Percentiles rank a stretch among this genome's conserved stretches.
Evolutionary conservation across 2,113 vertebrate species (phyloP).

Genomic region (cat (Felis catus)): F.catus_Fca126_mat1.0 CM031420.1:14730001-14730500

Average conservation of each 20-base stretch:
- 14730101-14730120: neutral
- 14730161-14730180: neutral
- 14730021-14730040: neutral
- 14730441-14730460: neutral
- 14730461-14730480: neutral
- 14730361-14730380: neutral
- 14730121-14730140: neutral
- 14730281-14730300: neutral
- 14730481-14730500: neutral
- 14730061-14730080: neutral
- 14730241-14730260: neutral
- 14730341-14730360: neutral
- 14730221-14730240: neutral
- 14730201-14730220: neutral
- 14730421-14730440: neutral
- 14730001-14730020: neutral
- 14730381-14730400: neutral
- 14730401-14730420: neutral
- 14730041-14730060: neutral
- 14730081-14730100: neutral
- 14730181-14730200: neutral
- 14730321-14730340: neutral
- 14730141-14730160: neutral
- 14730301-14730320: neutral
- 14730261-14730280: neutral